phyloP scores from a whole-genome alignment of 2,113 vertebrate species.

The Clarias batrachus region DNA sequence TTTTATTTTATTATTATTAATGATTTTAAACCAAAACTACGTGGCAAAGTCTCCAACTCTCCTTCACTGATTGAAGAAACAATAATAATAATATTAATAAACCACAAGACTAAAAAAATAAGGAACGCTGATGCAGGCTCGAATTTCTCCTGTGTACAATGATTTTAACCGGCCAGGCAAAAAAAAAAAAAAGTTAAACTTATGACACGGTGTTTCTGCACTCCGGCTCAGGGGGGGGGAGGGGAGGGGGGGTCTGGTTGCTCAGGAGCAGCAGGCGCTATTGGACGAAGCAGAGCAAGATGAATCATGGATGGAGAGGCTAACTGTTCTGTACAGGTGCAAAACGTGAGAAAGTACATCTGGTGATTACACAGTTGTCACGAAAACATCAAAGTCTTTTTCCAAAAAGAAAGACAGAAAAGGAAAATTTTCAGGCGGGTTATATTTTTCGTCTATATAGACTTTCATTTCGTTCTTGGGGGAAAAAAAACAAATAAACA shows the following conservation, averaged over 20 bases:
- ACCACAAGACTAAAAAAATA: too few species aligned
- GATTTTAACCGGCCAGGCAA: not conserved
- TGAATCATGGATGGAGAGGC: conserved; percentile 70
- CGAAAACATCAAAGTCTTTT: conserved; percentile 77
- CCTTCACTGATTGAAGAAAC: conserved; percentile 36
- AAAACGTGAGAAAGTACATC: conserved; percentile 82
- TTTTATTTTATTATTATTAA: not conserved
- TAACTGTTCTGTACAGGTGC: conserved; percentile 65
- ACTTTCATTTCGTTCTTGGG: conserved; percentile 23
- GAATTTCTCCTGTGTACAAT: not conserved
- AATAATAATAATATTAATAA: too few species aligned
- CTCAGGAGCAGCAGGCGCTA: conserved; percentile 28
- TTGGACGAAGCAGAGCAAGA: conserved; percentile 71
- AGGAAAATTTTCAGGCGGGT: conserved; percentile 61
- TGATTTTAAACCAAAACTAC: conserved; percentile 40
- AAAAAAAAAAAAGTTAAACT: not conserved
- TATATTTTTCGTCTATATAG: conserved; percentile 54
- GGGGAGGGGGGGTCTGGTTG: not conserved
- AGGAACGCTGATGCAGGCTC: not conserved
- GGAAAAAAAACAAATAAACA: conserved; percentile 19
- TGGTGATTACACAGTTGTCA: conserved; percentile 77
- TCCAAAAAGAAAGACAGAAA: conserved; percentile 66
- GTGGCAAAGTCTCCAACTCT: conserved; percentile 52
- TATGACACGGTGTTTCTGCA: conserved; percentile 18
- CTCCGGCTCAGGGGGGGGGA: not conserved